Evolutionary conservation across 2,888 invertebrate species (phyloP).

Genomic region (Aphodius sticticus): DNA sequence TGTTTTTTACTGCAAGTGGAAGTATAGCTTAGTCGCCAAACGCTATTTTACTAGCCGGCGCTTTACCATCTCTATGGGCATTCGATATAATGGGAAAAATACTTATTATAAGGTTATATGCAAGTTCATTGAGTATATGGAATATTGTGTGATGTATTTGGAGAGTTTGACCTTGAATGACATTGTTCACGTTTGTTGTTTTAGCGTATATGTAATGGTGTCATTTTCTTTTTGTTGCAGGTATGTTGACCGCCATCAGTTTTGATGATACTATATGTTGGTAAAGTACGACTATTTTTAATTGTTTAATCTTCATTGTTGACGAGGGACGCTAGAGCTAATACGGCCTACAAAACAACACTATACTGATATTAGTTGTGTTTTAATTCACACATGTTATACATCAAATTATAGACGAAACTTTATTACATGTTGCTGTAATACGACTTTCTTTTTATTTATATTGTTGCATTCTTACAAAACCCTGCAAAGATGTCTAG

Average conservation of each 20-base stretch:
- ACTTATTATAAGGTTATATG: neutral
- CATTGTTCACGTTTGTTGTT: neutral
- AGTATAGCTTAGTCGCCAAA: neutral
- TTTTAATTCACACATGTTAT: too few species aligned
- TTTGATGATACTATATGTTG: neutral
- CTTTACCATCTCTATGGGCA: neutral
- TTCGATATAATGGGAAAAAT: neutral
- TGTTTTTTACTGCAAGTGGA: neutral
- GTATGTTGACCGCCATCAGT: neutral
- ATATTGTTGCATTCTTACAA: too few species aligned
- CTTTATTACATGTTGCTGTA: too few species aligned
- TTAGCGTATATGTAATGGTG: neutral
- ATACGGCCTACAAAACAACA: too few species aligned
- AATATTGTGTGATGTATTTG: neutral
- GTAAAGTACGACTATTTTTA: neutral
- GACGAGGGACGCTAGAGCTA: too few species aligned
- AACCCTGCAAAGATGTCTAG: too few species aligned
- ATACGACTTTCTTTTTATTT: too few species aligned
- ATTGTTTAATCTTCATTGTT: neutral
- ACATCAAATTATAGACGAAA: too few species aligned
- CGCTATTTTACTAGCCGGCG: neutral
- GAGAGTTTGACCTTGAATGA: neutral
- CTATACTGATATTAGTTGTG: too few species aligned
- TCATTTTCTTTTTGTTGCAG: neutral
- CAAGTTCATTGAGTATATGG: neutral